A percentile compares a stretch with the other conserved stretches of the same genome.
Evolutionary conservation across 2,888 invertebrate genomes (phyloP).

Genomic region (Griposia aprilina): DNA sequence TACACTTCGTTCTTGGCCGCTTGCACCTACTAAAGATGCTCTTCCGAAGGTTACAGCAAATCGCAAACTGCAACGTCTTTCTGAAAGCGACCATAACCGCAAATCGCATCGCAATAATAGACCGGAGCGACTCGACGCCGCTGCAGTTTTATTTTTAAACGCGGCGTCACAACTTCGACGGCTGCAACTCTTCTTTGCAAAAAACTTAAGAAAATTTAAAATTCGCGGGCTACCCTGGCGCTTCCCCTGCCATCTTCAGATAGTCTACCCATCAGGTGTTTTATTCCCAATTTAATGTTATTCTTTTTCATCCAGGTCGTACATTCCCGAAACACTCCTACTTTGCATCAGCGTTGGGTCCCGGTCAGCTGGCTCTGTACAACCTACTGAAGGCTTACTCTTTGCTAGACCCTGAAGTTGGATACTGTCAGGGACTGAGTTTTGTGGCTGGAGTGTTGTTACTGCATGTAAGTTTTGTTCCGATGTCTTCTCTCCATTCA

Average conservation of each 20-base stretch:
- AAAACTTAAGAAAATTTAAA: no score
- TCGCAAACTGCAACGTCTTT: background rate
- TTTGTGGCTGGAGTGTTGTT: constrained; percentile 98
- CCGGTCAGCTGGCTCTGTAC: constrained; percentile 98
- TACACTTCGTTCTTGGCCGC: background rate
- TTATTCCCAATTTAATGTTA: background rate
- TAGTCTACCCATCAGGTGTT: background rate
- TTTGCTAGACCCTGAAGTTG: constrained; percentile 97
- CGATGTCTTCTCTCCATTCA: no score
- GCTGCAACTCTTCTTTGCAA: no score
- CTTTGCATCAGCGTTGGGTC: constrained; percentile 97
- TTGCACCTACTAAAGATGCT: background rate
- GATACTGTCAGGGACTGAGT: constrained; percentile 98
- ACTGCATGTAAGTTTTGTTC: constrained; percentile 94
- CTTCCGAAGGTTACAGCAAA: background rate
- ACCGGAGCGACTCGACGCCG: no score
- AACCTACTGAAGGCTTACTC: constrained; percentile 99
- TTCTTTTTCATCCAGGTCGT: constrained; percentile 89
- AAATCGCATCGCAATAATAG: no score
- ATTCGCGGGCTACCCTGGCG: background rate
- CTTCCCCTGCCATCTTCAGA: background rate
- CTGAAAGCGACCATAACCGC: no score
- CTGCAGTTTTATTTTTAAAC: no score
- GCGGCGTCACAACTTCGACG: no score
- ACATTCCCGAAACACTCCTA: constrained; percentile 99